Base-by-base conservation (phyloP, 92 coral and sea anemone species). In the Paragorgia papillata region DNA sequence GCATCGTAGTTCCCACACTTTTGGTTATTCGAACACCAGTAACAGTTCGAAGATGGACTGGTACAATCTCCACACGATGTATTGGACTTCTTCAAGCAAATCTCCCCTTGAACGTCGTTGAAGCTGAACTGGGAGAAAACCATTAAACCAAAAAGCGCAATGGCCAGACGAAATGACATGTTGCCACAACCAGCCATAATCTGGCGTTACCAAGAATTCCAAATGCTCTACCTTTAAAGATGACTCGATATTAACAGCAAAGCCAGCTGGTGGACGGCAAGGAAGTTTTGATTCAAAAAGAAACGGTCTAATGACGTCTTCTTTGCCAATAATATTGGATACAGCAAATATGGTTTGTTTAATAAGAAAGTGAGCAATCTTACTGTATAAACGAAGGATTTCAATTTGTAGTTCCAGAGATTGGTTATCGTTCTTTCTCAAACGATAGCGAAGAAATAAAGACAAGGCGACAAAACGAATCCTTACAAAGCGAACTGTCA, bases 61-160 rank as follows among this genome's bases (percentile, higher is more conserved):
- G 91, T 88, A 74, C 99, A 95, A 9, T 76, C 78, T 29, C 87
- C 88, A 28, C 99, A 95, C 19, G 95, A 86, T 9, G 62, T 5
- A 80, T 90, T 91, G 29, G 39, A 66, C 64, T 50, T 79, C 35
- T 57, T 87, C 54, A 68, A 3, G 53, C 90, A 89, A 56, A 76
- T 75, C 26, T 79, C 83, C 5, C 78, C 64, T n/a, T 55, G 28
- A 0, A 22, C 78, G 2, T 13, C 24, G 13, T 48, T 24, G 40
- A 68, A 25, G 50, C 54, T 48, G 41, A 25, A 31, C 33, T 68
- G 35, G 22, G 34, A 26, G 19, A 30, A 15, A 18, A 71, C 17
- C 13, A 69, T 13, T 6, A 31, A 71, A 25, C 40, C n/a, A 13
- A 71, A 18, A 18, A 71, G 19, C 19, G 46, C 53, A 71, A 33